Evolutionary conservation across 2,113 vertebrate species (phyloP), one percentile per base, ranked within the genome.

Genomic region (Sinocyclocheilus anophthalmus): DNA sequence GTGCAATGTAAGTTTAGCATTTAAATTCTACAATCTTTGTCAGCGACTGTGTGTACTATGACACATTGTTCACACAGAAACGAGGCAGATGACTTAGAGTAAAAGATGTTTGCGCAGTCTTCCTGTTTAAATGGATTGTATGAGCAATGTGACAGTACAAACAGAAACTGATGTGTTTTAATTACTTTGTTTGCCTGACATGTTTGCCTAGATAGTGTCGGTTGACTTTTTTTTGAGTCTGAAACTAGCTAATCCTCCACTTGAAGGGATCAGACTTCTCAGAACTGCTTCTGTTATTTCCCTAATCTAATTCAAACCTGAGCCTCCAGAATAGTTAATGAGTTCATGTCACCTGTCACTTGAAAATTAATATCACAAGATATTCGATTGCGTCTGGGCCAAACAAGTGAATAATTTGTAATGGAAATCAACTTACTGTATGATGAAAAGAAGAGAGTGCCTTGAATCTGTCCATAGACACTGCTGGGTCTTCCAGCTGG

Each of bases 221-320:
- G 30, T 81, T 81, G 30, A 81, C 30, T 26, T 73, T 73, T 30
- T 37, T 59, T 6, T 59, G 4, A 59, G 18, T 16, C 0, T 50
- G 5, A 20, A 83, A 53, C 63, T n/a, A 70, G 42, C 3, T 84
- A 55, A 73, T 57, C 65, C 69, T 24, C 81, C 81, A 75, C 67
- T 73, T 84, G 30, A 73, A 73, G 33, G 42, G 12, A 70, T 82
- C 67, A 72, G 7, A 72, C 26, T n/a, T 39, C 30, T 80, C 48
- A 65, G 57, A 65, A 63, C 55, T n/a, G 20, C 76, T 63, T 6
- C 20, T 30, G n/a, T 67, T 30, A 50, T 67, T 81, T 48, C n/a
- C 61, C 8, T 81, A 48, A 81, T 26, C 78, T 20, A 65, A 81
- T 11, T 20, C 39, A 20, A 50, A 81, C 39, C 39, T 30, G 14